phyloP scores from a whole-genome alignment of 2,888 invertebrate species.

The Pecten maximus region DNA sequence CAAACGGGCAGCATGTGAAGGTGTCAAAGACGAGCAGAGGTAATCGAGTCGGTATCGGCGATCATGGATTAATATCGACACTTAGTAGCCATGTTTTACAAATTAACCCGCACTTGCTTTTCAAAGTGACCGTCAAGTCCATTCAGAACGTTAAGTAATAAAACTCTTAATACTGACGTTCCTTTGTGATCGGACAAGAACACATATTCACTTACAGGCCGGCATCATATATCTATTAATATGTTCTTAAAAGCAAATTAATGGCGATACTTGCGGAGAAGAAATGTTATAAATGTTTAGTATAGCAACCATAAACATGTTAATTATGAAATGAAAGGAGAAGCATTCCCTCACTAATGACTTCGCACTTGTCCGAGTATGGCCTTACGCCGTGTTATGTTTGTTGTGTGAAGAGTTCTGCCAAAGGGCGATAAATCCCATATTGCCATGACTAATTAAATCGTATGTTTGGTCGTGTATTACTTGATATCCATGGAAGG shows the following conservation, averaged over 20 bases:
- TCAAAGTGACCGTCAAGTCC: constrained; percentile 26
- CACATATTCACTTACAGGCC: background rate
- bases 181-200: background rate
- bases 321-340: constrained; percentile 16
- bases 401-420: constrained; percentile 26
- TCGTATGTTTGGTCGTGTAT: background rate
- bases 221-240: constrained; percentile 27
- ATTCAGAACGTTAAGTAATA: background rate
- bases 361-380: constrained; percentile 27
- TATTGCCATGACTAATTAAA: constrained; percentile 33
- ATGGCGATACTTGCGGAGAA: background rate
- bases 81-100: background rate
- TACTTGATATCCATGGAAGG: constrained; percentile 24
- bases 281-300: constrained; percentile 1
- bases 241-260: constrained; percentile 33
- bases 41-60: background rate
- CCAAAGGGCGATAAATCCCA: constrained; percentile 31
- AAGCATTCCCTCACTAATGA: background rate
- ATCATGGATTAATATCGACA: background rate
- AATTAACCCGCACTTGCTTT: background rate
- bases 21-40: background rate
- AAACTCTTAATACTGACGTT: background rate
- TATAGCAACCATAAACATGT: constrained; percentile 26
- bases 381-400: constrained; percentile 1
- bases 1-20: background rate